Percentiles rank a stretch among this genome's conserved stretches.
phyloP scores from a whole-genome alignment of 2,797 vertebrate genomes.

The Catamblyrhynchus diadema region DNA sequence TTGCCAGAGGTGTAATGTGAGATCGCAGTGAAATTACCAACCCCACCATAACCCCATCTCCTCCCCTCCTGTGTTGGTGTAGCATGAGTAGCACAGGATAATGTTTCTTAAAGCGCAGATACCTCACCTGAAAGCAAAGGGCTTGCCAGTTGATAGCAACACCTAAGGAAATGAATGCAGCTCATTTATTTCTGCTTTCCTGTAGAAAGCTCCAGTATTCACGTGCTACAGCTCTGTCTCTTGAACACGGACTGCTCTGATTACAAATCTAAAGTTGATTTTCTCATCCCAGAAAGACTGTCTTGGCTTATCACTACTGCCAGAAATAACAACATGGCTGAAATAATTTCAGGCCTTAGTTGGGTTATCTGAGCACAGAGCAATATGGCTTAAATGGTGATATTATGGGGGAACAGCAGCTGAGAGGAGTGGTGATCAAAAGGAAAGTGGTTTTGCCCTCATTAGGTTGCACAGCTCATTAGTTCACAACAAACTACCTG shows the following conservation, averaged over 20 bases:
- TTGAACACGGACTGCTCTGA: neutral
- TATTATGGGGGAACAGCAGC: neutral
- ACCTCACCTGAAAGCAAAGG: neutral
- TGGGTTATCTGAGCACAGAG: neutral
- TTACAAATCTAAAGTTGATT: neutral
- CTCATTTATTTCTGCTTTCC: neutral
- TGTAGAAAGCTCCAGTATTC: neutral
- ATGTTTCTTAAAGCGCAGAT: neutral
- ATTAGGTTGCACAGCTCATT: neutral
- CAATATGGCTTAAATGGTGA: neutral
- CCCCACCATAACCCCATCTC: neutral
- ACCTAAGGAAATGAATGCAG: neutral
- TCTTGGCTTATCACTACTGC: neutral
- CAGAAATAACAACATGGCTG: neutral
- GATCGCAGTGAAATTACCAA: neutral
- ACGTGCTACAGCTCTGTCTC: accelerated
- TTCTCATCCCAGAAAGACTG: neutral
- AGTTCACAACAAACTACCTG: neutral
- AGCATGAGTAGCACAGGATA: neutral
- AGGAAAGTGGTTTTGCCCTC: neutral
- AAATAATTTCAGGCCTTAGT: neutral
- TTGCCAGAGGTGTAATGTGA: neutral
- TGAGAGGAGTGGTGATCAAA: neutral
- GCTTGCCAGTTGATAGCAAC: neutral
- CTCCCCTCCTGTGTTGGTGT: neutral